Evolutionary conservation across 2,797 vertebrate species (phyloP).

Genomic region (Channa striata): DNA sequence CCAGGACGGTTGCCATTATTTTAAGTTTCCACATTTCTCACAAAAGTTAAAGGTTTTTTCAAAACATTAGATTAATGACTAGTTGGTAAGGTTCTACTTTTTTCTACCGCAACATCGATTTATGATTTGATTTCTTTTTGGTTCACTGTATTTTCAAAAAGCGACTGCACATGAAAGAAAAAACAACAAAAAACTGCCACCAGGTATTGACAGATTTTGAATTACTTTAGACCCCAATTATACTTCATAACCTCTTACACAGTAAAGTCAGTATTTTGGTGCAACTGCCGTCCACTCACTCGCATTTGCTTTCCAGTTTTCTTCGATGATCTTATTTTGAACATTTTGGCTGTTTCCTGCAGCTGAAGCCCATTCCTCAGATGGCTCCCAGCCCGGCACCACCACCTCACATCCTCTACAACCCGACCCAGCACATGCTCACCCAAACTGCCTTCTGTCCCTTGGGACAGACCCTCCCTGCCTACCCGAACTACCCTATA

Average conservation of each 20-base stretch:
- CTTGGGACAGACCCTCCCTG: conserved; percentile 82
- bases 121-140: too few species aligned
- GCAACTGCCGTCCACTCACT: background rate
- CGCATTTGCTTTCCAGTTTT: background rate
- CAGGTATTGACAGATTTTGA: background rate
- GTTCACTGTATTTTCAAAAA: too few species aligned
- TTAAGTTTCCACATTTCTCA: background rate
- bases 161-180: background rate
- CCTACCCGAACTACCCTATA: conserved; percentile 90
- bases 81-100: background rate
- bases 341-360: conserved; percentile 23
- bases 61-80: background rate
- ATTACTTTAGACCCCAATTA: conserved; percentile 7
- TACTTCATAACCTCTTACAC: background rate
- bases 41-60: background rate
- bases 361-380: conserved; percentile 85
- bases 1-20: background rate
- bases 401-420: conserved; percentile 92
- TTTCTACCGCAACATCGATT: too few species aligned
- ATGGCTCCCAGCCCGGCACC: conserved; percentile 80
- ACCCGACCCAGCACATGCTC: conserved; percentile 92
- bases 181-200: background rate
- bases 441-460: conserved; percentile 89
- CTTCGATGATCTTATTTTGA: conserved; percentile 1
- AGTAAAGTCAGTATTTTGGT: background rate